Evolutionary conservation across 2,888 invertebrate species (phyloP), one percentile per base, ranked within the genome.

Genomic region (Drosophila planitibia): DNA sequence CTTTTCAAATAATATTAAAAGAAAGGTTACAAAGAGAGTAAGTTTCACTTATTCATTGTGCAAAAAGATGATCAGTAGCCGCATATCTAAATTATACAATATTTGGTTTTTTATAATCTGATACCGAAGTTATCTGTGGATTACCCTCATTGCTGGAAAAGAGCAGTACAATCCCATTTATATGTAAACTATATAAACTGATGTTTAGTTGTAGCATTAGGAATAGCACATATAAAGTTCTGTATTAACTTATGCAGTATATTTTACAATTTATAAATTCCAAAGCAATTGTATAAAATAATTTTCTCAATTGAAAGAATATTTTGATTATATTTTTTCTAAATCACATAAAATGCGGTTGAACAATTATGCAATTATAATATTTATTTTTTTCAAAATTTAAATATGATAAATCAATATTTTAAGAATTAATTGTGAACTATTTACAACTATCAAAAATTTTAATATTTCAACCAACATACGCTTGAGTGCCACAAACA

Each of bases 381-480:
- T 47, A 32, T 53, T 37, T 47, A 47, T 47, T 37, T 53, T 16
- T 65, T 16, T 14, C n/a, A 32, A 22, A n/a, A 32, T 37, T 54
- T 12, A 16, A 49, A 49, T 9, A 25, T 25, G 5, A 37, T 47
- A 66, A 67, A 47, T 49, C 47, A 37, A 54, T n/a, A 30, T 44
- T 14, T 32, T 19, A 19, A 22, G 12, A 32, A 22, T n/a, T 66
- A 49, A 68, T 66, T 68, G 47, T 66, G 54, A 39, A 10, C 47
- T 25, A 54, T 68, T 54, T 39, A 16, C 67, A 54, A 25, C 25
- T 55, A 54, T 25, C 53, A 37, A 44, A 37, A 30, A 30, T 25
- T 41, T 53, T 25, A n/a, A 16, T 25, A 44, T 67, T 25, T 9
- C 47, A 16, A n/a, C 14, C 25, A 30, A 25, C 0, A 1, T 16